phyloP scores from a whole-genome alignment of 2,797 vertebrate genomes.

The Enteromius viviparus region DNA sequence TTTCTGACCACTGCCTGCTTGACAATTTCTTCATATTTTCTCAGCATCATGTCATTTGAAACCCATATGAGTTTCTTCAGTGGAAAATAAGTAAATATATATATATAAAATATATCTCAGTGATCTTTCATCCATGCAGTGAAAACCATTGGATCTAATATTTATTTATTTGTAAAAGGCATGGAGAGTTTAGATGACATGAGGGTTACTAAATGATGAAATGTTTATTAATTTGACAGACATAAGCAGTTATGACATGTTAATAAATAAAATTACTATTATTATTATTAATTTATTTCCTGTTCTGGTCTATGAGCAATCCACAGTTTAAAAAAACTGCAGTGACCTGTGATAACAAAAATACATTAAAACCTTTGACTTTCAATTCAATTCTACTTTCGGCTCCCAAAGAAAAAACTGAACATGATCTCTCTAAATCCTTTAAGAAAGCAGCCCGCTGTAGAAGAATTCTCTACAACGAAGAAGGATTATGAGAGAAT shows the following conservation, averaged over 20 bases:
- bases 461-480: background rate
- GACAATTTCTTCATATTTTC: background rate
- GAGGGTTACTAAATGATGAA: background rate
- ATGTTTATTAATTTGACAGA: constrained; percentile 6
- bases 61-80: background rate
- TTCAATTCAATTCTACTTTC: background rate
- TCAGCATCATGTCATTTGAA: background rate
- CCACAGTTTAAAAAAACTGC: background rate
- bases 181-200: background rate
- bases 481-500: constrained; percentile 33
- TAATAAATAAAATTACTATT: background rate
- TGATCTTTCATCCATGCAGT: background rate
- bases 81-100: background rate
- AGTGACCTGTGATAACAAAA: background rate
- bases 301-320: background rate
- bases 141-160: background rate
- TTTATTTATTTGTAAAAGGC: background rate
- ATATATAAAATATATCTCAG: background rate
- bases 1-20: too few species aligned
- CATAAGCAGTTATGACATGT: constrained; percentile 1
- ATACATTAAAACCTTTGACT: constrained; percentile 1
- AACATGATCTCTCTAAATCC: constrained; percentile 13
- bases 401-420: constrained; percentile 1
- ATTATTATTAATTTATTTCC: background rate
- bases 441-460: constrained; percentile 9